phyloP scores from a whole-genome alignment of 2,888 invertebrate species.

The Iphiclides podalirius region DNA sequence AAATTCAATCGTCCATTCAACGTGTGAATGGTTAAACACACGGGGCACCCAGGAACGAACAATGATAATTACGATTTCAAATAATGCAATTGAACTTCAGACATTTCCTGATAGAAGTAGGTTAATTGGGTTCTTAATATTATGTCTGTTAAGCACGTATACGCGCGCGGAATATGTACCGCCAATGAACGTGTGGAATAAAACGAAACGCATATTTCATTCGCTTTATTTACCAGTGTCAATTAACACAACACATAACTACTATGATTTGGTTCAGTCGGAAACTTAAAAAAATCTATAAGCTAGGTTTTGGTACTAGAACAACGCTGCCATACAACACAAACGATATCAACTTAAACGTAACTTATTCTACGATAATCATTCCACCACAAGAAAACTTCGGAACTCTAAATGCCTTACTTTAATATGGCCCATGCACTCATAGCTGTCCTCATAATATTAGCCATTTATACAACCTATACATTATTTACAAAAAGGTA shows the following conservation, averaged over 20 bases:
- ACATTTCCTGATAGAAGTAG: too few relatives aligned
- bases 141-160: too few relatives aligned
- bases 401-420: slow-evolving; percentile 51
- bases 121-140: too few relatives aligned
- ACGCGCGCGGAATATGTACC: too few relatives aligned
- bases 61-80: too few relatives aligned
- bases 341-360: slow-evolving; percentile 30
- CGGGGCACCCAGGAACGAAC: too few relatives aligned
- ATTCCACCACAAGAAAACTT: slow-evolving; percentile 38
- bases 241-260: slow-evolving; percentile 62
- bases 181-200: not conserved
- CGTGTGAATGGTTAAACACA: too few relatives aligned
- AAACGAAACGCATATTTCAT: slow-evolving; percentile 41
- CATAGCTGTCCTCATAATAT: slow-evolving; percentile 35
- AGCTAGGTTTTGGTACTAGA: slow-evolving; percentile 71
- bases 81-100: too few relatives aligned
- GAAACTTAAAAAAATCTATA: slow-evolving; percentile 74
- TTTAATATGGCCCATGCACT: slow-evolving; percentile 59
- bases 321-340: slow-evolving; percentile 49
- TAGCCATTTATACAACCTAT: slow-evolving; percentile 19
- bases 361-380: slow-evolving; percentile 21
- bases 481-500: slow-evolving; percentile 21
- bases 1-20: too few relatives aligned
- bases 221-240: slow-evolving; percentile 68
- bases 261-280: slow-evolving; percentile 79